A percentile compares a stretch with the other conserved stretches of the same genome.
Evolutionary conservation across 2,888 invertebrate genomes (phyloP).

Genomic region (Romanomermis culicivorax): DNA sequence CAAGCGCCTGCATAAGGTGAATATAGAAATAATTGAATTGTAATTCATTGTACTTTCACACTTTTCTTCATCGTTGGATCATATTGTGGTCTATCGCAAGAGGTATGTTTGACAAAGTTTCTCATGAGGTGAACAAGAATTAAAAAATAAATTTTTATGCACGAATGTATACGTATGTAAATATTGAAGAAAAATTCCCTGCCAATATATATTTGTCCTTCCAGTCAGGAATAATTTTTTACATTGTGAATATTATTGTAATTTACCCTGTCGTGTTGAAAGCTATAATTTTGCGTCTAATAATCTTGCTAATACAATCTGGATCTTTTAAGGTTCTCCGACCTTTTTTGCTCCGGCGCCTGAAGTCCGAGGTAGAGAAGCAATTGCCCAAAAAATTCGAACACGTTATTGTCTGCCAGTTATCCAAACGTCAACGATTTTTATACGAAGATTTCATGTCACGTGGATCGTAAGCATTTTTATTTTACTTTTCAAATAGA

Average conservation of each 20-base stretch:
- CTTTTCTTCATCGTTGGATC: background rate
- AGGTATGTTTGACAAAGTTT: background rate
- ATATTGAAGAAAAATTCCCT: too few species aligned
- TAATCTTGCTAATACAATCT: too few species aligned
- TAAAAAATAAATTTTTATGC: too few species aligned
- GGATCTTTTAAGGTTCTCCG: slow-evolving; percentile 54
- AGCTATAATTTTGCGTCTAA: too few species aligned
- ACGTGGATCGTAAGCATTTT: slow-evolving; percentile 54
- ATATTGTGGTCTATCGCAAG: background rate
- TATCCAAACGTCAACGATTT: slow-evolving; percentile 84
- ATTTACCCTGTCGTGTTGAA: too few species aligned
- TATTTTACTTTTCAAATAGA: background rate
- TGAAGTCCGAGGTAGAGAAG: slow-evolving; percentile 85
- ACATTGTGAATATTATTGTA: too few species aligned
- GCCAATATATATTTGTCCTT: too few species aligned
- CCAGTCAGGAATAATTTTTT: too few species aligned
- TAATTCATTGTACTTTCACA: background rate
- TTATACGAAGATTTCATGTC: slow-evolving; percentile 99
- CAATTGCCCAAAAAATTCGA: slow-evolving; percentile 92
- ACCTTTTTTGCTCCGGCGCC: slow-evolving; percentile 69
- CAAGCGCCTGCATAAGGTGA: slow-evolving; percentile 63
- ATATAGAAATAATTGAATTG: too few species aligned
- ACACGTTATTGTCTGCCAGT: slow-evolving; percentile 70
- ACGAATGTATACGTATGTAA: too few species aligned
- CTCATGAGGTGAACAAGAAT: background rate